A percentile compares a stretch with the other conserved stretches of the same genome.
Conservation (phyloP, 1,140 invertebrate species). For the Spodoptera litura region DNA sequence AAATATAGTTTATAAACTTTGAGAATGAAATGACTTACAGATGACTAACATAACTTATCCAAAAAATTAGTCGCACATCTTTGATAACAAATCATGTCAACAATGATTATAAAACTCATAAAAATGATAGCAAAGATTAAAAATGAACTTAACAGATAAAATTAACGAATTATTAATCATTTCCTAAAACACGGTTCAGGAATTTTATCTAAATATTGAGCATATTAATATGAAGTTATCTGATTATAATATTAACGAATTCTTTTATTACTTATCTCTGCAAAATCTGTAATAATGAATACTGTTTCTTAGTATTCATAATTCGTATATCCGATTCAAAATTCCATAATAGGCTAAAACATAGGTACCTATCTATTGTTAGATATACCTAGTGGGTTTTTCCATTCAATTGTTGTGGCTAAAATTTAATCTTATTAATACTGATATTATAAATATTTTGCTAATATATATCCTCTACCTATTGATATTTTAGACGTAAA, state of each 20-base stretch:
- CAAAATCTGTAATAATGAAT: constrained; percentile 4
- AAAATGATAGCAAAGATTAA: too few species aligned
- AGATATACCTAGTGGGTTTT: not conserved
- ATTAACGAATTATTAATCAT: not conserved
- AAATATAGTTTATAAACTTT: too few species aligned
- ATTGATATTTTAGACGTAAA: too few species aligned
- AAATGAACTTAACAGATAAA: not conserved
- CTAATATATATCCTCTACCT: too few species aligned
- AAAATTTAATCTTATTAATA: constrained; percentile 9
- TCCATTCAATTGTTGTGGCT: not conserved
- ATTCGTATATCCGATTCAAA: not conserved
- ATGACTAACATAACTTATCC: too few species aligned
- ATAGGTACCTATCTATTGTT: not conserved
- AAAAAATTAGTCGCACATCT: too few species aligned
- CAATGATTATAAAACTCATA: too few species aligned
- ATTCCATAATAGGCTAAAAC: too few species aligned
- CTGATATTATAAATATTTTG: not conserved
- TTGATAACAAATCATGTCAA: too few species aligned
- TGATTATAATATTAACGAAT: not conserved
- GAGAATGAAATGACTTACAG: too few species aligned
- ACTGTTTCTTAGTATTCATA: not conserved
- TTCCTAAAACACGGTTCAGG: constrained; percentile 17
- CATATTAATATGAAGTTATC: constrained; percentile 6
- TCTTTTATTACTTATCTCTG: constrained; percentile 1
- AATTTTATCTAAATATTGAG: constrained; percentile 3